phyloP scores from a whole-genome alignment of 2,888 invertebrate genomes.

The Phortica magna region DNA sequence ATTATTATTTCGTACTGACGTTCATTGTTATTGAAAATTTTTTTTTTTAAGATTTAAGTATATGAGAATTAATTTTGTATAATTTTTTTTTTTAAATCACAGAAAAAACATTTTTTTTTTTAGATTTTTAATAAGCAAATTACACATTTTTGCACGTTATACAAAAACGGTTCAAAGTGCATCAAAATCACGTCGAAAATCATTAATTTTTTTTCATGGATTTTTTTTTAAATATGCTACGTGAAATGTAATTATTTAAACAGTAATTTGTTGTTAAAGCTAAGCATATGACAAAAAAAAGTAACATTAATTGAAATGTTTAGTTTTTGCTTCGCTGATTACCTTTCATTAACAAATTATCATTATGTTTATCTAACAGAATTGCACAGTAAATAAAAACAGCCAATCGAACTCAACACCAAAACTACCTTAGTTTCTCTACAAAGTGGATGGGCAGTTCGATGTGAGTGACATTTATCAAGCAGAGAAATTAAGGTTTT shows the following conservation, averaged over 20 bases:
- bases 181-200: conserved; percentile 38
- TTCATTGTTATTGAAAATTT: neutral
- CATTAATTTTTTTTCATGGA: conserved; percentile 35
- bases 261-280: conserved; percentile 15
- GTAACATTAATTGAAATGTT: neutral
- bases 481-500: no score
- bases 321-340: neutral
- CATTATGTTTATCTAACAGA: neutral
- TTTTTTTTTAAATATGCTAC: conserved; percentile 12
- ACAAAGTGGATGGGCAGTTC: no score
- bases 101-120: neutral
- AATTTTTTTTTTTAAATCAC: neutral
- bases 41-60: neutral
- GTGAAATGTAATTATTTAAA: neutral
- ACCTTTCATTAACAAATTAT: neutral
- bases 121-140: conserved; percentile 4
- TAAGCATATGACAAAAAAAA: conserved; percentile 1
- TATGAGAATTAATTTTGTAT: no score
- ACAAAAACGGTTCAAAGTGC: conserved; percentile 45
- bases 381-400: neutral
- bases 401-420: neutral
- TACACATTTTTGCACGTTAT: conserved; percentile 63
- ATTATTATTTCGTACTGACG: neutral
- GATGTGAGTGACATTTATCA: no score
- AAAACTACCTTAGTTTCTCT: no score